Base-by-base conservation (phyloP, 2,888 invertebrate species). In the Coelinius sp. region DNA sequence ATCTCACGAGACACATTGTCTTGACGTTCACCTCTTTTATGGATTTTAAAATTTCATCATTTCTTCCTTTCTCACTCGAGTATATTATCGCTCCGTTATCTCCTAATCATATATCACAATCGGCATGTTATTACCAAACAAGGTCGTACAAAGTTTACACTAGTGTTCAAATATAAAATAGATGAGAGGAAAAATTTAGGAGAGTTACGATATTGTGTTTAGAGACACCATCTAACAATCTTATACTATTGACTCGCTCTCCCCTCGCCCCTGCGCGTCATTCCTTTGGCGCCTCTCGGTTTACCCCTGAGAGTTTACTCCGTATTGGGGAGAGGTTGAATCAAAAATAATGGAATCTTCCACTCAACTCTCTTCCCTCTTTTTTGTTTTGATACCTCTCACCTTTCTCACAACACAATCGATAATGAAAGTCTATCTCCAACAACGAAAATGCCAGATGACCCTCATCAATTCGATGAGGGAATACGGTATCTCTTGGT, bases 331-430 rank as follows among this genome's bases (percentile, higher is more conserved):
- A 25, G 53, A n/a, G n/a, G n/a, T n/a, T n/a, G 27, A 22, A 53
- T 53, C 53, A 53, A n/a, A 31, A 59, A 59, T 59, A 59, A 59
- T 59, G 59, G 59, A 59, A 31, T 31, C 17, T 59, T 59, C 59
- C 53, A 53, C 7, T 7, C 24, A 53, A 41, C 41, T 41, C 10
- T 41, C 41, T 31, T 31, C 49, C 17, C 17, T 49, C 24, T 27
- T 52, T 24, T 27, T 14, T 14, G n/a, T 41, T 41, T 14, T 41
- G 41, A 14, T 41, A 14, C 10, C 3, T 53, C 14, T 27, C 53
- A 53, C 53, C 22, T 1, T 17, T 49, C 17, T 49, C 49, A 17
- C 49, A 22, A 22, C 12, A 22, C n/a, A 22, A 52, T 24, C 49
- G 17, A 17, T 17, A 49, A 22, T 49, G 49, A 8, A 49, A 49